A percentile compares a stretch with the other conserved stretches of the same genome.
phyloP scores from a whole-genome alignment of 1,140 invertebrate species.

The Idris sp. region DNA sequence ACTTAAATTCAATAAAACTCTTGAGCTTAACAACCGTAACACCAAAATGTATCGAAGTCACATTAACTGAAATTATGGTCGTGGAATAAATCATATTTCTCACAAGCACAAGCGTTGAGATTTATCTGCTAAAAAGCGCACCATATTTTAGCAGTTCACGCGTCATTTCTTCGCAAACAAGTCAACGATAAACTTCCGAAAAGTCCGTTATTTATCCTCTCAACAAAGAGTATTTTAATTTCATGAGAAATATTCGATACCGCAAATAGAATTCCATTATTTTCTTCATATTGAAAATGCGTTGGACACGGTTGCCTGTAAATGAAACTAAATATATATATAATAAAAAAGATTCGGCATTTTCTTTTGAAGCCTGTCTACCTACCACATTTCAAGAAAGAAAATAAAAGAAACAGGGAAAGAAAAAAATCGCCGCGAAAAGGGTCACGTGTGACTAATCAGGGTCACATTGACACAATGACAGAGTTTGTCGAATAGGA shows the following conservation, averaged over 20 bases:
- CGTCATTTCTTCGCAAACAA: conserved; percentile 38
- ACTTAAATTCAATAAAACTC: conserved; percentile 20
- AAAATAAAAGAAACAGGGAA: too few relatives aligned
- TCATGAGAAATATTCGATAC: conserved; percentile 31
- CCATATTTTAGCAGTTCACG: conserved; percentile 26
- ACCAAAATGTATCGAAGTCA: conserved; percentile 15
- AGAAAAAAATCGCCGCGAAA: conserved; percentile 62
- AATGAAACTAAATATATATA: too few relatives aligned
- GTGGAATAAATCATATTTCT: conserved; percentile 7
- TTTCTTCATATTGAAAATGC: conserved; percentile 48
- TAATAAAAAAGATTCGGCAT: conserved; percentile 50
- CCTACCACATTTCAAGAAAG: conserved; percentile 56
- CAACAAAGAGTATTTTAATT: conserved; percentile 43
- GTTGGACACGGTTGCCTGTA: conserved; percentile 39
- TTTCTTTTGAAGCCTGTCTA: conserved; percentile 40
- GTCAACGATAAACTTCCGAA: conserved; percentile 13
- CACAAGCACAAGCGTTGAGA: conserved; percentile 3
- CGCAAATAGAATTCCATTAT: conserved; percentile 22
- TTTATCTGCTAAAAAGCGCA: conserved; percentile 6
- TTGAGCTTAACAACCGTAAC: conserved; percentile 5
- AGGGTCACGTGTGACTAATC: conserved; percentile 68
- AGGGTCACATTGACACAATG: conserved; percentile 54
- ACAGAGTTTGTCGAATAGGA: conserved; percentile 27
- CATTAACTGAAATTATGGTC: conserved; percentile 22
- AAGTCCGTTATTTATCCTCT: conserved; percentile 26